A percentile compares a stretch with the other conserved stretches of the same genome.
Evolutionary conservation across 2,797 vertebrate species (phyloP).

Genomic region (Liparis tanakae): DNA sequence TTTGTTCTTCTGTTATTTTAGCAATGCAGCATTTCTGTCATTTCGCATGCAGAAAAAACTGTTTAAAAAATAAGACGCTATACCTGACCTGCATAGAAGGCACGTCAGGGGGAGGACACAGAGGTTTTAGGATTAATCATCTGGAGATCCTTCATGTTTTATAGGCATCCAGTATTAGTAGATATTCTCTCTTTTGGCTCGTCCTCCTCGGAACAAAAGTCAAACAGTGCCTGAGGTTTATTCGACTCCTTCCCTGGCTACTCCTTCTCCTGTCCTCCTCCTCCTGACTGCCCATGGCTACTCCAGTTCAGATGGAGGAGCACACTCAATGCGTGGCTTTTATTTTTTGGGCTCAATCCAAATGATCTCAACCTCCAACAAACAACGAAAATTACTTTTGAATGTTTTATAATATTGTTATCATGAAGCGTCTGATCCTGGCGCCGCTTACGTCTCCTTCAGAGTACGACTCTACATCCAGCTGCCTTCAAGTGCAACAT

Average conservation of each 20-base stretch:
- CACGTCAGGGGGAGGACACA: neutral
- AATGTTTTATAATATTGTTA: too few species aligned
- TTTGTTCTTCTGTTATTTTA: too few species aligned
- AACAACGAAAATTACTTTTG: neutral
- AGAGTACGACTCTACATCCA: neutral
- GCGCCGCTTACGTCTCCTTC: neutral
- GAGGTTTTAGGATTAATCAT: neutral
- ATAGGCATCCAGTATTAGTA: too few species aligned
- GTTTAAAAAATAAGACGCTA: neutral
- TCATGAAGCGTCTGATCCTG: neutral
- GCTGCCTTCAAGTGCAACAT: neutral
- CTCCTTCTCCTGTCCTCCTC: slow-evolving; percentile 23
- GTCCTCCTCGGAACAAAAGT: slow-evolving; percentile 37
- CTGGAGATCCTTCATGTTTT: too few species aligned
- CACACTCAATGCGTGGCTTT: slow-evolving; percentile 6
- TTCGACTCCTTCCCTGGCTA: slow-evolving; percentile 30
- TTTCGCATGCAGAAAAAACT: neutral
- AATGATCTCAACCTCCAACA: neutral
- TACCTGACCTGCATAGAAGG: neutral
- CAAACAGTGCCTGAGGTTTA: slow-evolving; percentile 40
- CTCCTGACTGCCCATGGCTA: slow-evolving; percentile 32
- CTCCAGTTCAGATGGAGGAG: slow-evolving; percentile 14
- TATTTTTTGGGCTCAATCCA: neutral
- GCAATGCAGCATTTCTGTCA: neutral
- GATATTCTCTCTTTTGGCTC: slow-evolving; percentile 9